Base-by-base conservation (phyloP, 2,797 vertebrate genomes). In the Psittacula echo region DNA sequence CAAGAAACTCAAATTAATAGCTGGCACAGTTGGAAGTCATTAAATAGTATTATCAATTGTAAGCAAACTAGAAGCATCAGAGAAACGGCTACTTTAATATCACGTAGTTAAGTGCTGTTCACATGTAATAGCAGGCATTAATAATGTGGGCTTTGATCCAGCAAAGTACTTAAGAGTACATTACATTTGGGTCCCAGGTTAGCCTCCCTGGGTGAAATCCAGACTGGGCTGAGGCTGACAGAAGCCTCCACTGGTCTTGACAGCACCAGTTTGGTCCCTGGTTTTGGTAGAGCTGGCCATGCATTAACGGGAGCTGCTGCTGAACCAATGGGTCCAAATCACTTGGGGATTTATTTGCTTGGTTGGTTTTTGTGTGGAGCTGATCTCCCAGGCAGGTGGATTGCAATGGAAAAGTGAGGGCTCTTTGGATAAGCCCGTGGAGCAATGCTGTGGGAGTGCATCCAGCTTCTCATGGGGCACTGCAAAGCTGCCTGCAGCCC, bases 141-240 rank as follows among this genome's bases (percentile, higher is more conserved):
- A n/a, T 72, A 44, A 75, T 54, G 6, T 10, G 65, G 78, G 85
- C 87, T 89, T 76, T 72, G 89, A 77, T 85, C 72, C 93, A 85
- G 51, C 26, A 1, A 20, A 61, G 65, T 50, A 15, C 60, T 89
- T 23, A 11, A 22, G 86, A 58, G 23, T 16, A 41, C 10, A 1
- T 64, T 32, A 50, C 29, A 2, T 26, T 41, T 42, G 68, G 83
- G 64, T 41, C 81, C 65, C 51, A 26, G 50, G 29, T 58, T 18
- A 34, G 32, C 62, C 29, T 61, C 41, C 39, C 48, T 20, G 73
- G 54, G 85, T 30, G 76, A n/a, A 58, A 34, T 11, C 64, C 51
- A 23, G 56, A 0, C 42, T 5, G 42, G 2, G 17, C 44, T 19
- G 29, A 14, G 65, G 50, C 44, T 56, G 66, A 10, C 10, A 7